Evolutionary conservation across 2,888 invertebrate species (phyloP), one percentile per base, ranked within the genome.

Genomic region (Ochropleura leucogaster): DNA sequence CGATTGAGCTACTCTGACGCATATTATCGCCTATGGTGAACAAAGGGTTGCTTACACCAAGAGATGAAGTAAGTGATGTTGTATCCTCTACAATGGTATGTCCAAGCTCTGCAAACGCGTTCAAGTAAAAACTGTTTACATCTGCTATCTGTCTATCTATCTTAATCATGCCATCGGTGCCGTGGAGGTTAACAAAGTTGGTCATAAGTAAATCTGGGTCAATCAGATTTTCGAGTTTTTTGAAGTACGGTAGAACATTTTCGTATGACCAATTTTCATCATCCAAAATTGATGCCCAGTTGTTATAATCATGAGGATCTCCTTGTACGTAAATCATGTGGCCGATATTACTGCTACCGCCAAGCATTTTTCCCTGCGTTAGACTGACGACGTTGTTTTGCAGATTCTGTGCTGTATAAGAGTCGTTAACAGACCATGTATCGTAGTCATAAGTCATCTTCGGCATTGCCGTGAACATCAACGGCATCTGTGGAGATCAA

Each of bases 351-450:
- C 91, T 92, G 51, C 88, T 77, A 1, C 94, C 94, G 4, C 94
- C 94, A 0, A 93, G 77, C 88, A 92, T 89, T 65, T 89, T 91
- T 0, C 92, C 94, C 3, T 80, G 68, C 0, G 92, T 90, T 7
- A 91, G 47, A 8, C 82, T 82, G 0, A 84, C 69, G 2, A 42
- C 53, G 0, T 71, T 14, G 4, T 73, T 66, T 8, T 82, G 66
- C 16, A 85, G 64, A 65, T 87, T 86, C 55, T 90, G 89, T 10
- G 80, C 72, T 14, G 91, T 74, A 47, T 85, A 85, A 0, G 49
- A 16, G 55, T 92, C 91, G 47, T 90, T 82, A 10, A 80, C 81
- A 1, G 91, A 83, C 0, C 79, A 84, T 44, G 87, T 84, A 46
- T 90, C 88, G 80, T 86, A 90, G 72, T 93, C 93, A 44, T 74